Conservation (phyloP, 2,113 vertebrate species). For the Lophochroa leadbeateri region DNA sequence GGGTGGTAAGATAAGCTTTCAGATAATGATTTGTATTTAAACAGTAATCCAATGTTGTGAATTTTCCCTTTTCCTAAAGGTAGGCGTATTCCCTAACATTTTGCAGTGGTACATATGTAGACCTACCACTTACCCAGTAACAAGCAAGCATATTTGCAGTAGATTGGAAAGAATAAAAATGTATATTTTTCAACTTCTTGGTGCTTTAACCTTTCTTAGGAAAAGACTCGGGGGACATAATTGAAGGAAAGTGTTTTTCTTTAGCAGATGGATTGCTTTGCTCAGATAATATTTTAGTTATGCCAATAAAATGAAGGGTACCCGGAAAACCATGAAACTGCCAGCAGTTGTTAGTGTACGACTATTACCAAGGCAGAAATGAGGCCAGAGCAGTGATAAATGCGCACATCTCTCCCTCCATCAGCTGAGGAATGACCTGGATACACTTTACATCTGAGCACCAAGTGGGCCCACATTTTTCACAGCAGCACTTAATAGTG, state of each 20-base stretch:
- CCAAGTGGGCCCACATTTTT: conserved; percentile 93
- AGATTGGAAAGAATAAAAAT: conserved; percentile 69
- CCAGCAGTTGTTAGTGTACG: conserved; percentile 86
- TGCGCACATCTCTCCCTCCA: conserved; percentile 81
- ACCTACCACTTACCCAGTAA: neutral
- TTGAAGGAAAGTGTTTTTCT: conserved; percentile 78
- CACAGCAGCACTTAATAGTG: conserved; percentile 90
- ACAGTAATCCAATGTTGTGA: neutral
- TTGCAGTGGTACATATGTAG: conserved; percentile 33
- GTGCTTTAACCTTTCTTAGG: conserved; percentile 73
- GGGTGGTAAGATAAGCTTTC: neutral
- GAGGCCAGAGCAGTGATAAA: conserved; percentile 96
- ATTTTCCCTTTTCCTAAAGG: conserved; percentile 15
- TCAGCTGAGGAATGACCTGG: conserved; percentile 94
- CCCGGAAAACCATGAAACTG: conserved; percentile 81
- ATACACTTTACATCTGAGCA: conserved; percentile 84
- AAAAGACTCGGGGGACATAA: conserved; percentile 70
- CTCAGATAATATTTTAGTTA: conserved; percentile 78
- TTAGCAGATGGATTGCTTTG: conserved; percentile 75
- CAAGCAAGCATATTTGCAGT: conserved; percentile 14
- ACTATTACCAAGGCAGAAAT: conserved; percentile 91
- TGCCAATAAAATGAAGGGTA: conserved; percentile 83
- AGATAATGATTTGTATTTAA: conserved; percentile 42
- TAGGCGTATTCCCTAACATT: neutral
- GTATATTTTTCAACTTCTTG: conserved; percentile 69